Conservation (phyloP, 2,797 vertebrate species). For the Anomalospiza imberbis region DNA sequence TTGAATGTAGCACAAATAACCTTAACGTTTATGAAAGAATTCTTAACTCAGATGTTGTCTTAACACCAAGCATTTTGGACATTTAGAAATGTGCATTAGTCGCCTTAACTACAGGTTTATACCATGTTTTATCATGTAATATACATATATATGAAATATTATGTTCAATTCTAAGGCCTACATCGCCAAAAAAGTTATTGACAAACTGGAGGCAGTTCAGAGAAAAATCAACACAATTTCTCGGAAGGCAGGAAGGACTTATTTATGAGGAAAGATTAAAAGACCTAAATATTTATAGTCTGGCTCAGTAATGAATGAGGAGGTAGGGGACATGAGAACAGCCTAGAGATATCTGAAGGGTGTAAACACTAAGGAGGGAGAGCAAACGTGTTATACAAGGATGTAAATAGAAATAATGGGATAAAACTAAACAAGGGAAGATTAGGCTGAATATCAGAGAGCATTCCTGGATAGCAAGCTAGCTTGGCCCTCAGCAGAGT, state of each 20-base stretch:
- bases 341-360: conserved; percentile 15
- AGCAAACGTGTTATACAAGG: conserved; percentile 11
- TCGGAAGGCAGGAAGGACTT: conserved; percentile 56
- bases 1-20: neutral
- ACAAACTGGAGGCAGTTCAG: conserved; percentile 56
- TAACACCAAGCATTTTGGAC: neutral
- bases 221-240: conserved; percentile 42
- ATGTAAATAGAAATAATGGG: conserved; percentile 43
- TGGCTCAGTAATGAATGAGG: conserved; percentile 59
- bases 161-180: neutral
- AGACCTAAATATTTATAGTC: conserved; percentile 64
- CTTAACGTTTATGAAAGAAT: neutral
- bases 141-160: neutral
- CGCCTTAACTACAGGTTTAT: neutral
- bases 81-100: neutral
- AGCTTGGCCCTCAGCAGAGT: neutral
- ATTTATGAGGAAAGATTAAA: conserved; percentile 59
- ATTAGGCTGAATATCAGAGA: neutral
- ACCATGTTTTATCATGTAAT: neutral
- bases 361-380: conserved; percentile 36
- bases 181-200: conserved; percentile 28
- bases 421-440: conserved; percentile 43
- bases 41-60: neutral
- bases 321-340: conserved; percentile 39
- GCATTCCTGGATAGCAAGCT: conserved; percentile 18